These are phyloP conservation scores for Lycaena phlaeas DNA, from an alignment of 2,888 invertebrate genomes.

Conservation along the genomic window DNA sequence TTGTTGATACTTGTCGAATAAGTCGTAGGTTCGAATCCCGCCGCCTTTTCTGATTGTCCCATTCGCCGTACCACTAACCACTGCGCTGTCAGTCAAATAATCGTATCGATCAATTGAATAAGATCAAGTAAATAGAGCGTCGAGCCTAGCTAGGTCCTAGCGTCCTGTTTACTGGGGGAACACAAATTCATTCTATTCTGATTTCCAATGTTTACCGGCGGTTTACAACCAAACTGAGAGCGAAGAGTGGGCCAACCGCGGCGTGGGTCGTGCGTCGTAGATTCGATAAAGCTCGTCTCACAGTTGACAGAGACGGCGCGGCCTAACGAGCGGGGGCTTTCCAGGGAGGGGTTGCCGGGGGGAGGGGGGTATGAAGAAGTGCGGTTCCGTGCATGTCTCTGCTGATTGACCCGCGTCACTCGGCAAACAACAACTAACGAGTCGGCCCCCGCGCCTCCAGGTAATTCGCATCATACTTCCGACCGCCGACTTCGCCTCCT, in stretches of 20 bases:
- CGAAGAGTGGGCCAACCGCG: conserved; percentile 65
- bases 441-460: conserved; percentile 66
- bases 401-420: conserved; percentile 74
- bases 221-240: conserved; percentile 59
- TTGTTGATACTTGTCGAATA: no score
- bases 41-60: no score
- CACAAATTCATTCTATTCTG: conserved; percentile 62
- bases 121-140: no score
- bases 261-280: conserved; percentile 69
- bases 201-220: conserved; percentile 67
- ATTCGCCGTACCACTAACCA: no score
- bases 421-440: conserved; percentile 74
- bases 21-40: no score
- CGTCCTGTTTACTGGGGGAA: conserved; percentile 37
- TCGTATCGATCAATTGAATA: no score
- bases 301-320: conserved; percentile 70
- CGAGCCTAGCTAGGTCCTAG: no score
- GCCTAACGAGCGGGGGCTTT: conserved; percentile 49
- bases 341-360: conserved; percentile 27
- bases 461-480: conserved; percentile 58
- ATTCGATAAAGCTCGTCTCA: conserved; percentile 71
- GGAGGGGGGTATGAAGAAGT: conserved; percentile 57
- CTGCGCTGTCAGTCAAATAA: no score
- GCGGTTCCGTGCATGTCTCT: conserved; percentile 73
- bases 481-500: conserved; percentile 50